Evolutionary conservation across 92 coral and sea anemone species (phyloP).

Genomic region (Virgularia gustaviana): DNA sequence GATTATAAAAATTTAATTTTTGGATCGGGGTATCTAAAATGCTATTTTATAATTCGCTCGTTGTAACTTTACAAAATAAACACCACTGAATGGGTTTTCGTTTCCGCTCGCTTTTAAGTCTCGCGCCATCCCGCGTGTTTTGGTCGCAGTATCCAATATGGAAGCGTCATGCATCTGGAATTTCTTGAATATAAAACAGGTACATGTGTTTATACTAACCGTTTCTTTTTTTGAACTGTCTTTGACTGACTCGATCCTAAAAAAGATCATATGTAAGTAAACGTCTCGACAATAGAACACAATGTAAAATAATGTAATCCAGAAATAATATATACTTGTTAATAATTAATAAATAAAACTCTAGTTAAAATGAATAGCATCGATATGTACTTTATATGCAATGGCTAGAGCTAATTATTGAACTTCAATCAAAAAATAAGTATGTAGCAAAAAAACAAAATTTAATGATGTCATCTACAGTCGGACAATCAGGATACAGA

Average conservation of each 20-base stretch:
- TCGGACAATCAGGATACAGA: too few relatives aligned
- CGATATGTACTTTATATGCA: neutral
- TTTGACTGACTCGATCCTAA: conserved; percentile 82
- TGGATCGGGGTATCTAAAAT: too few relatives aligned
- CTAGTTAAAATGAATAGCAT: neutral
- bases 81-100: too few relatives aligned
- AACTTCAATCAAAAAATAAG: too few relatives aligned
- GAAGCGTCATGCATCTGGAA: too few relatives aligned
- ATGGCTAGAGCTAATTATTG: too few relatives aligned
- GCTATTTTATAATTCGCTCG: neutral
- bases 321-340: neutral
- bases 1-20: neutral
- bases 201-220: conserved; percentile 49
- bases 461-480: too few relatives aligned
- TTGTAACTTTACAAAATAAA: too few relatives aligned
- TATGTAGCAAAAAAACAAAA: too few relatives aligned
- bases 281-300: neutral
- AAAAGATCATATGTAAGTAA: neutral
- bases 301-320: conserved; percentile 53
- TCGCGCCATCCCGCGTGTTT: too few relatives aligned
- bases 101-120: too few relatives aligned
- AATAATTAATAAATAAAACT: neutral
- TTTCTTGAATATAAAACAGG: neutral
- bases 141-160: too few relatives aligned
- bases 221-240: conserved; percentile 97